Conservation (phyloP, 2,797 vertebrate genomes). For the Sternarchorhynchus goeldii region DNA sequence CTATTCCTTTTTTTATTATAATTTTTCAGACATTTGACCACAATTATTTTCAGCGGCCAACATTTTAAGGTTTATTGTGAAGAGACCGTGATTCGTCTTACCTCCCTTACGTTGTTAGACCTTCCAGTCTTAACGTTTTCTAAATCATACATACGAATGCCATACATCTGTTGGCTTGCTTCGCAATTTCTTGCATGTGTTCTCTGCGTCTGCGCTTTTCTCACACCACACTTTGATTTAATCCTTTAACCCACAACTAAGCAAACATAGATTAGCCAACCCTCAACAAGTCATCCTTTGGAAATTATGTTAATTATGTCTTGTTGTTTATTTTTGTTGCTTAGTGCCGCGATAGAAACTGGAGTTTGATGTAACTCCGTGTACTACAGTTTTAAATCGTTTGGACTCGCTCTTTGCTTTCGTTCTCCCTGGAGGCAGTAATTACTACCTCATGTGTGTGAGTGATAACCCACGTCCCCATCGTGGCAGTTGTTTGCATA, state of each 20-base stretch:
- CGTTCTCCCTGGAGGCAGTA: constrained; percentile 35
- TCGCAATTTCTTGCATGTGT: neutral
- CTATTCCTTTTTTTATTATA: constrained; percentile 9
- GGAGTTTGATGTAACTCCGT: constrained; percentile 32
- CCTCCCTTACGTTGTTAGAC: neutral
- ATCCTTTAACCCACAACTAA: constrained; percentile 13
- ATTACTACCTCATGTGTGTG: constrained; percentile 35
- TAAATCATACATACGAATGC: neutral
- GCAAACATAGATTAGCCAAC: neutral
- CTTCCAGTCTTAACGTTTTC: neutral
- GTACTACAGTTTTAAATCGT: constrained; percentile 31
- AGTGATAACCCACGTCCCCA: constrained; percentile 41
- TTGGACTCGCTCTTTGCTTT: constrained; percentile 34
- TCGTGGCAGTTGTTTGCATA: constrained; percentile 46
- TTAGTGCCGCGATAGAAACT: constrained; percentile 22
- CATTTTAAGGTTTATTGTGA: neutral
- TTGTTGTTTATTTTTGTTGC: constrained; percentile 7
- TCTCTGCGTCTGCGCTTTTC: neutral
- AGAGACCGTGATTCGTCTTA: neutral
- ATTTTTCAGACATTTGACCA: constrained; percentile 8
- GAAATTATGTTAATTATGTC: constrained; percentile 5
- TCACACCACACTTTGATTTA: neutral
- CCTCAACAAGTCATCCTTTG: neutral
- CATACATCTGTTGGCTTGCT: neutral
- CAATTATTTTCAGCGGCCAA: constrained; percentile 4